Evolutionary conservation across 1,140 invertebrate genomes (phyloP).

Genomic region (Aphaenogaster floridana): DNA sequence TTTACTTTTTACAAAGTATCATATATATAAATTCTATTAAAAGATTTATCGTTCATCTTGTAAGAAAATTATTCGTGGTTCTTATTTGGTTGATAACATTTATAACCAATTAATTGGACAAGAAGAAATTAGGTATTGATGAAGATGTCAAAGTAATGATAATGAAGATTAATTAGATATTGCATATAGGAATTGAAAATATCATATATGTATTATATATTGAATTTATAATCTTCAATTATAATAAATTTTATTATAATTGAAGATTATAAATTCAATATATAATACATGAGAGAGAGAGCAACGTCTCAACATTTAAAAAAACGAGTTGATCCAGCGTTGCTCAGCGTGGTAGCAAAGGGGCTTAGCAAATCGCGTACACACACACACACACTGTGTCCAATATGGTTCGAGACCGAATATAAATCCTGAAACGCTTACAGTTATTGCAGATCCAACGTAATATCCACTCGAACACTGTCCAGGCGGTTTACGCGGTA

Average conservation of each 20-base stretch:
- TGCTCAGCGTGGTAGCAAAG: conserved; percentile 39
- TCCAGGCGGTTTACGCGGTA: conserved; percentile 71
- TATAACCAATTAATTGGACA: background rate
- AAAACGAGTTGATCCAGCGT: conserved; percentile 66
- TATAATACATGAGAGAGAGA: background rate
- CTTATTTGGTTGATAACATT: background rate
- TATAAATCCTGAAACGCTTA: conserved; percentile 77
- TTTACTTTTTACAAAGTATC: background rate
- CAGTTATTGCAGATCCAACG: conserved; percentile 74
- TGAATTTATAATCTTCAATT: background rate
- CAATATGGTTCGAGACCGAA: conserved; percentile 72
- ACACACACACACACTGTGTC: conserved; percentile 31
- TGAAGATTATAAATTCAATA: too few relatives aligned
- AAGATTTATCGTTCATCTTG: background rate
- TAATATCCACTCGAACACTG: conserved; percentile 72
- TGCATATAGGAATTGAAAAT: background rate
- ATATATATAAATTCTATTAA: background rate
- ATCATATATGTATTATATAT: background rate
- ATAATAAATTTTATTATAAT: too few relatives aligned
- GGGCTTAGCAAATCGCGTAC: conserved; percentile 65
- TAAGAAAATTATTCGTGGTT: background rate
- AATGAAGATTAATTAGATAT: background rate
- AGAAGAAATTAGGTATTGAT: background rate
- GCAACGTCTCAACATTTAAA: conserved; percentile 38
- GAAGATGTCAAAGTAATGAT: background rate